Conservation (phyloP, 2,888 invertebrate species). For the Amblyjoppa fuscipennis region DNA sequence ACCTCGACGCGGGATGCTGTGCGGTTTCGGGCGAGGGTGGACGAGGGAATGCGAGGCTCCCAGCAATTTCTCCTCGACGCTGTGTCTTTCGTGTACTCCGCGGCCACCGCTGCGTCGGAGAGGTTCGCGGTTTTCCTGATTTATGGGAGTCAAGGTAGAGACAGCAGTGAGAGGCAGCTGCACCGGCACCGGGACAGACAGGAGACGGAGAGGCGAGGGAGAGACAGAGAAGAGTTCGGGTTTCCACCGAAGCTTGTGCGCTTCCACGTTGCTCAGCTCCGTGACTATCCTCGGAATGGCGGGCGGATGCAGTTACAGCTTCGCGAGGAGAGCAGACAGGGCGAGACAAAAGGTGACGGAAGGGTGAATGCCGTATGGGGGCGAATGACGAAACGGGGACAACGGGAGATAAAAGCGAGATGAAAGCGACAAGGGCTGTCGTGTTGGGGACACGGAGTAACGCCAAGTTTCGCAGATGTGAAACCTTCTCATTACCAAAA, state of each 20-base stretch:
- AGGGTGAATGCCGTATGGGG: background rate
- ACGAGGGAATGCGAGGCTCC: background rate
- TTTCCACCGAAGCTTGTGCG: constrained; percentile 19
- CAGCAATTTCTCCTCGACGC: constrained; percentile 10
- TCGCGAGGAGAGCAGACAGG: background rate
- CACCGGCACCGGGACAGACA: constrained; percentile 4
- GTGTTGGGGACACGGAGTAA: background rate
- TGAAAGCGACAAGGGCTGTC: background rate
- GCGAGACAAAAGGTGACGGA: constrained; percentile 2
- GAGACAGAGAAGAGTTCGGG: background rate
- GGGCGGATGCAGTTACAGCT: constrained; percentile 9
- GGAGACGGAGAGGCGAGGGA: background rate
- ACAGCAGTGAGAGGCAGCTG: background rate
- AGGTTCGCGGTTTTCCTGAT: constrained; percentile 38
- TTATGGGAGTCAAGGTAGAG: constrained; percentile 35
- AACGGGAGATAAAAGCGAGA: constrained; percentile 10
- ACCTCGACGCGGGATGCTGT: background rate
- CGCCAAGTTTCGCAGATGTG: background rate
- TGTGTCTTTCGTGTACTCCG: background rate
- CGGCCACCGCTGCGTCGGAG: background rate
- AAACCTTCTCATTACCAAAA: background rate
- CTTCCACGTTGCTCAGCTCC: background rate
- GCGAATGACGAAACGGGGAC: constrained; percentile 13
- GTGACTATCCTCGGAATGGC: constrained; percentile 11
- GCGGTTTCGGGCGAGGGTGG: background rate